These are phyloP conservation scores for Ennomos erosarius DNA, from an alignment of 2,888 invertebrate species.

Conservation along the genomic window DNA sequence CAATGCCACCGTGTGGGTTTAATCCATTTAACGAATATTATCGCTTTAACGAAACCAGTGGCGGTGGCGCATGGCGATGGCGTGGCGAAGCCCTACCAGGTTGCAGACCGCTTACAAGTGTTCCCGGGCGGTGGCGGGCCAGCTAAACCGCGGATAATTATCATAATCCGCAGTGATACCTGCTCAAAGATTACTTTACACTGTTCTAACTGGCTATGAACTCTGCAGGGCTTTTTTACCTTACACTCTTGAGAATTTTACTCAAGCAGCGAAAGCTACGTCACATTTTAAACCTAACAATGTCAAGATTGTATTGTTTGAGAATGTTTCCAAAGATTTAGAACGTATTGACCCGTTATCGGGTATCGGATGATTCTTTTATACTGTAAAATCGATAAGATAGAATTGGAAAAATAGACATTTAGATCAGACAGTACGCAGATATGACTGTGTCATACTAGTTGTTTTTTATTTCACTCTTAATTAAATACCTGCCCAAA, in stretches of 20 bases:
- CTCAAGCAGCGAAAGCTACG: no score
- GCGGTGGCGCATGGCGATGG: slow-evolving; percentile 35
- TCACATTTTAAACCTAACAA: slow-evolving; percentile 30
- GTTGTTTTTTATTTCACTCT: slow-evolving; percentile 6
- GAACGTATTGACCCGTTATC: slow-evolving; percentile 27
- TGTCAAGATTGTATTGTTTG: slow-evolving; percentile 39
- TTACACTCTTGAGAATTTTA: no score
- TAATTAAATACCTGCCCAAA: no score
- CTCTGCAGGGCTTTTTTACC: not conserved
- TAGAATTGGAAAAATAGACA: slow-evolving; percentile 18
- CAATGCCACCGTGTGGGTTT: slow-evolving; percentile 45
- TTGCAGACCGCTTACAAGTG: slow-evolving; percentile 65
- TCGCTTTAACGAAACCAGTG: slow-evolving; percentile 60
- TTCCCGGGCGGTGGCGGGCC: slow-evolving; percentile 42
- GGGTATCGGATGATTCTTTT: slow-evolving; percentile 30
- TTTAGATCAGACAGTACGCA: slow-evolving; percentile 8
- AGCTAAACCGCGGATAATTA: slow-evolving; percentile 49
- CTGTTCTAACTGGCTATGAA: slow-evolving; percentile 1
- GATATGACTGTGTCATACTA: slow-evolving; percentile 8
- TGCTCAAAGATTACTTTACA: slow-evolving; percentile 39
- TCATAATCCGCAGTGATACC: slow-evolving; percentile 51
- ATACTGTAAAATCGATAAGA: slow-evolving; percentile 38
- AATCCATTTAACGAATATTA: slow-evolving; percentile 77
- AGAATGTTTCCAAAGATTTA: slow-evolving; percentile 5
- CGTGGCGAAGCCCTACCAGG: slow-evolving; percentile 64